A percentile compares a stretch with the other conserved stretches of the same genome.
These are phyloP conservation scores for Procavia capensis DNA, from an alignment of 2,113 vertebrate genomes.

Conservation along the genomic window DNA sequence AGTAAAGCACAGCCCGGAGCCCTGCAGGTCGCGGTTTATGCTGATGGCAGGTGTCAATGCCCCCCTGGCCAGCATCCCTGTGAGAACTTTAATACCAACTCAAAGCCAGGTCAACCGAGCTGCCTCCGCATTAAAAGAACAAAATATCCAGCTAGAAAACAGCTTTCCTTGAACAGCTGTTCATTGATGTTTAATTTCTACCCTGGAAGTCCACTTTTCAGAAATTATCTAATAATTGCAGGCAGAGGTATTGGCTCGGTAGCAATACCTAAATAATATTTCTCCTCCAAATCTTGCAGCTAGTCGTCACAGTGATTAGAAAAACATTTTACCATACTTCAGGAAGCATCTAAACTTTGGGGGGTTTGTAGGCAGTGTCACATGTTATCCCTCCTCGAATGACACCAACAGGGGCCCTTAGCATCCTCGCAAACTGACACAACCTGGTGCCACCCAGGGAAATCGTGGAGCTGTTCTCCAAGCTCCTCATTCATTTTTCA, in stretches of 20 bases:
- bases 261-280: slow-evolving; percentile 69
- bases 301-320: slow-evolving; percentile 28
- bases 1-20: neutral
- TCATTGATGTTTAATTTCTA: slow-evolving; percentile 61
- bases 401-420: slow-evolving; percentile 51
- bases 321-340: slow-evolving; percentile 56
- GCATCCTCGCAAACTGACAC: slow-evolving; percentile 48
- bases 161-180: slow-evolving; percentile 72
- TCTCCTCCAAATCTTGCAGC: slow-evolving; percentile 39
- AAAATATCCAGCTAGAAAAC: slow-evolving; percentile 55
- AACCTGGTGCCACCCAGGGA: slow-evolving; percentile 63
- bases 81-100: neutral
- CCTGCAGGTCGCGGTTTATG: neutral
- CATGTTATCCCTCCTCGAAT: slow-evolving; percentile 57
- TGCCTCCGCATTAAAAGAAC: slow-evolving; percentile 42
- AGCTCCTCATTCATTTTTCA: slow-evolving; percentile 76
- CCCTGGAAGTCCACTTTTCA: slow-evolving; percentile 69
- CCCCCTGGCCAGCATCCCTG: neutral
- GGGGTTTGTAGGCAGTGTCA: slow-evolving; percentile 33
- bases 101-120: slow-evolving; percentile 7
- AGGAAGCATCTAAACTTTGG: slow-evolving; percentile 31
- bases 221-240: slow-evolving; percentile 65
- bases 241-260: slow-evolving; percentile 43
- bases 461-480: slow-evolving; percentile 72
- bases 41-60: neutral